Evolutionary conservation across 1,140 invertebrate genomes (phyloP), one percentile per base, ranked within the genome.

Genomic region (Lasaia peninsularis): DNA sequence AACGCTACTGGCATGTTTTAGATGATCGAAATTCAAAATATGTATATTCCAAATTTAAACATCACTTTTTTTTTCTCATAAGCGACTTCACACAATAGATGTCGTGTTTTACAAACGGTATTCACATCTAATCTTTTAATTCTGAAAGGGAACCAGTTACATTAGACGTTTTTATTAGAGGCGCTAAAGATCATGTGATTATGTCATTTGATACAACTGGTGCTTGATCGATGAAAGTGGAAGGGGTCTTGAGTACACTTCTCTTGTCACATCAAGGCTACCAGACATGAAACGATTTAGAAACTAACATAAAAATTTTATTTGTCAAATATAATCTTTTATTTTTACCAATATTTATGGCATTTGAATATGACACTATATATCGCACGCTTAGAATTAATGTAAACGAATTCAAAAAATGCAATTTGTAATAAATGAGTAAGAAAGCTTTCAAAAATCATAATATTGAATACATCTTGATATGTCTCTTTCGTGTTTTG

Each of bases 101-200:
- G 16, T 40, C 37, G 16, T 18, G 37, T 40, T 11, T 40, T 18
- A 40, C 37, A 40, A 18, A 40, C 37, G 16, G 16, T 16, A 40
- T 40, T 40, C 14, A 40, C 37, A 40, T 40, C 37, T 40, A 40
- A 40, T 40, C 37, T 40, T 40, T 40, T 40, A 40, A 40, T 40
- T 40, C 14, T 40, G 8, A 40, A 16, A 16, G 14, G 16, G 37
- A 40, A 40, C 37, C 16, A 18, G 37, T 40, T 40, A 40, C 37
- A 40, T 40, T 40, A 40, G 37, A 40, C 16, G 37, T 40, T 40
- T 40, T 40, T 40, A 40, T 18, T 14, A 40, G 37, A 40, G 37
- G 16, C 14, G 14, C 14, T 16, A 40, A 40, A 40, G 37, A 40
- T 40, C 37, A 40, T 40, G 14, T 40, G 37, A 40, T 40, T 40